Base-by-base conservation (phyloP, 2,113 vertebrate species). In the Embiotoca jacksoni region DNA sequence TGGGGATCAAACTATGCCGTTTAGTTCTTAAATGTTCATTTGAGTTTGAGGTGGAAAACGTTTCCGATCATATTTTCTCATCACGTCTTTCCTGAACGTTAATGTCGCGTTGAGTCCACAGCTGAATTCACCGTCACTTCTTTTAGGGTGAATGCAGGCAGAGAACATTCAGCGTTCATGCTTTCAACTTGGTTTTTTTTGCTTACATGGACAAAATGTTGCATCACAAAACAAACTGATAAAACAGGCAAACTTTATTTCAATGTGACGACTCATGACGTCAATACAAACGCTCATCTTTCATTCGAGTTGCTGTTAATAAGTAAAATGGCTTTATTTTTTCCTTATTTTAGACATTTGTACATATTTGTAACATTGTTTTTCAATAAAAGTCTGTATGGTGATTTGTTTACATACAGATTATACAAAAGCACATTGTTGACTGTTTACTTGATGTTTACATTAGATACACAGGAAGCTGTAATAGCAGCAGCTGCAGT, bases 381-480 rank as follows among this genome's bases (percentile, higher is more conserved):
- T 88, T 95, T 95, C 93, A 96, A 96, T 96, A 96, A 95, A 94
- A 66, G 71, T 92, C 86, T 86, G 91, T 94, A 83, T 87, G 92
- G 91, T 93, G 92, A 92, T 90, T 89, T 74, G 84, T 91, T 89
- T 77, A 92, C 86, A 92, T 90, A 89, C 91, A 92, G 91, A 87
- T 90, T 57, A 84, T 82, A 91, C 75, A 89, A 87, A 86, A 67
- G 70, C 63, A 82, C 69, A 64, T 44, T 72, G 65, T 76, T 62
- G 75, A 75, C 55, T 71, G 7, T 83, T 75, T 53, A 79, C 66
- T 73, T 44, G 13, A 44, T 84, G 60, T 86, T 78, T 83, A 67
- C 81, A 82, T 88, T 75, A 91, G 86, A 94, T 88, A 94, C 81
- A 94, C 88, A 93, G 90, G 85, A 84, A 88, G 93, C 91, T 92